Base-by-base conservation (phyloP, 2,113 vertebrate species). In the Phycodurus eques region DNA sequence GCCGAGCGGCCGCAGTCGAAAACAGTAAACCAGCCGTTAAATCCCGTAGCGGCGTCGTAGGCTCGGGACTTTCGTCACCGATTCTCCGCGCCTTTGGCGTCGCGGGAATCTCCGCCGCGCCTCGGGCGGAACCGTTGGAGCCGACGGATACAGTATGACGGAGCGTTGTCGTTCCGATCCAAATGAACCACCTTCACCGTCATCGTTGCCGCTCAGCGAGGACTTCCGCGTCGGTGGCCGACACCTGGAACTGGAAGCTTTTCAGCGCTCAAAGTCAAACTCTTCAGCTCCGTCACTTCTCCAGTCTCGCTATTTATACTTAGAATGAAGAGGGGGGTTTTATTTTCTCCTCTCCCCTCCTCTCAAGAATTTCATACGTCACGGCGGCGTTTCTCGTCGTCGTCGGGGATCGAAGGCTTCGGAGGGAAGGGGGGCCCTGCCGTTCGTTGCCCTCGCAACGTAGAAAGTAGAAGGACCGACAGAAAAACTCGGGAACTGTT, bases 241-340 rank as follows among this genome's bases (percentile, higher is more conserved):
- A 44, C 5, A 74, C 66, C 53, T 74, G 72, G 46, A 74, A 74
- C 17, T 68, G 43, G 72, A 70, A 68, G 78, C 57, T 86, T 76
- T 88, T 82, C 6, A 90, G n/a, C n/a, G 1, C 20, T 89, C 86
- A 75, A 86, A 89, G 67, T 88, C 89, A 87, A 89, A 39, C 81
- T 80, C 63, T 83, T 90, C 0, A 88, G 49, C 0, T 81, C 78
- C 0, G 53, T 10, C 15, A 92, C 83, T 0, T 84, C 54, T 4
- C 91, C 90, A 44, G 11, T 91, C 1, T 88, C 82, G 0, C 79
- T 0, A 13, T n/a, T 83, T 0, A 87, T 72, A 11, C 68, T 87
- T 12, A 81, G 56, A 59, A 89, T 87, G 8, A 83, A 87, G 65
- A 15, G 0, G 86, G 0, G n/a, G n/a, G n/a, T n/a, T 27, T 69